Conservation (phyloP, 1,140 invertebrate genomes). For the Lordiphosa mommai region DNA sequence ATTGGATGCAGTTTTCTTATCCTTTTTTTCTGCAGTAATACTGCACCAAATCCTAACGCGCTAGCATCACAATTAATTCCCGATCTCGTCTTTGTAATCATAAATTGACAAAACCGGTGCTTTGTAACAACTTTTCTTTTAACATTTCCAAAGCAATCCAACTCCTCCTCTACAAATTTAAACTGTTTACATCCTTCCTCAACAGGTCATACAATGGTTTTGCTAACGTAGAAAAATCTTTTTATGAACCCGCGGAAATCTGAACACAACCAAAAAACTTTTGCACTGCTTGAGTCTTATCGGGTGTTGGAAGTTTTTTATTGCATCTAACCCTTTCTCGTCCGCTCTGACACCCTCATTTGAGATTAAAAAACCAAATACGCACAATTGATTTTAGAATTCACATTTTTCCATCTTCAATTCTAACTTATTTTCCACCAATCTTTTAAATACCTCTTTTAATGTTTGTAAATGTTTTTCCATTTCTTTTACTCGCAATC, state of each 20-base stretch:
- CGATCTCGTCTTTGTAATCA: no score
- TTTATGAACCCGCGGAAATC: background rate
- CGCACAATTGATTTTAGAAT: background rate
- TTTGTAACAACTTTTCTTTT: background rate
- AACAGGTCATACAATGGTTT: no score
- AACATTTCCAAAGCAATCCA: background rate
- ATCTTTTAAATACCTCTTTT: background rate
- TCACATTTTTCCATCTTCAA: background rate
- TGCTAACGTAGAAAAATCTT: background rate
- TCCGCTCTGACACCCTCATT: background rate
- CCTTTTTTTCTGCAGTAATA: no score
- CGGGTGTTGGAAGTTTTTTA: background rate
- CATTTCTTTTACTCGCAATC: no score
- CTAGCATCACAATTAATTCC: no score
- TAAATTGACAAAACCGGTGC: background rate
- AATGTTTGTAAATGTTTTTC: background rate
- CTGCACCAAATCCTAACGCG: no score
- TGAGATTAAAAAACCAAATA: conserved; percentile 1
- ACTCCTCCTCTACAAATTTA: background rate
- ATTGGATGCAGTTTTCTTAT: no score
- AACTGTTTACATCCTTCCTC: no score
- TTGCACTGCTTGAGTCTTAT: background rate
- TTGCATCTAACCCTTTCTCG: background rate
- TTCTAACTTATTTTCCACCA: no score
- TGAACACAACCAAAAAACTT: background rate